A percentile compares a stretch with the other conserved stretches of the same genome.
Conservation (phyloP, 35 echinoderm and acorn worm species). For the Ptychodera flava region DNA sequence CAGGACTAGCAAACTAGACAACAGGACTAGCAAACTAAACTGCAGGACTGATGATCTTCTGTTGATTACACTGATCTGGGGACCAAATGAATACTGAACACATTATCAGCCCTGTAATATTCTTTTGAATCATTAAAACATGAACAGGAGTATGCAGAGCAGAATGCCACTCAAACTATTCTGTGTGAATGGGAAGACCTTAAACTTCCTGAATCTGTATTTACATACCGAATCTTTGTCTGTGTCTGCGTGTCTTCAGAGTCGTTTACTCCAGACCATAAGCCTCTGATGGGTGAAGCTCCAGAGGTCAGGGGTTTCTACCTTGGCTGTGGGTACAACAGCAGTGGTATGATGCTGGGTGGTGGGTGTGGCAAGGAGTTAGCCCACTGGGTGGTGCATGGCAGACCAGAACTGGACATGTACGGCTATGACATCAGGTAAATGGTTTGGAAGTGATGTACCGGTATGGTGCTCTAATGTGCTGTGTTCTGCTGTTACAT, state of each 20-base stretch:
- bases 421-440: conserved; percentile 91
- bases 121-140: too few species aligned
- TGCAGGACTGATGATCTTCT: too few species aligned
- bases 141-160: too few species aligned
- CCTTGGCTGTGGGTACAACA: conserved; percentile 75
- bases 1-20: too few species aligned
- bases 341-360: conserved; percentile 82
- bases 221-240: too few species aligned
- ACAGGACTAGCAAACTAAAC: too few species aligned
- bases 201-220: too few species aligned
- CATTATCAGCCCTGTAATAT: too few species aligned
- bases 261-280: conserved; percentile 87
- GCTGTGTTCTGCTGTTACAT: background rate
- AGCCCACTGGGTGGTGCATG: conserved; percentile 79
- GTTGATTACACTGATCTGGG: too few species aligned
- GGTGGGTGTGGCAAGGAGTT: conserved; percentile 74
- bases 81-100: too few species aligned
- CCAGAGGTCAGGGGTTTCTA: conserved; percentile 85
- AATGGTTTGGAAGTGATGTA: background rate
- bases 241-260: conserved; percentile 47
- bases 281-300: conserved; percentile 68
- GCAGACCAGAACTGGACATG: conserved; percentile 81
- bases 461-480: background rate
- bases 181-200: too few species aligned
- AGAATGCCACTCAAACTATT: too few species aligned